These are phyloP conservation scores for Cyclina sinensis DNA, from an alignment of 1,140 invertebrate species.

Conservation along the genomic window DNA sequence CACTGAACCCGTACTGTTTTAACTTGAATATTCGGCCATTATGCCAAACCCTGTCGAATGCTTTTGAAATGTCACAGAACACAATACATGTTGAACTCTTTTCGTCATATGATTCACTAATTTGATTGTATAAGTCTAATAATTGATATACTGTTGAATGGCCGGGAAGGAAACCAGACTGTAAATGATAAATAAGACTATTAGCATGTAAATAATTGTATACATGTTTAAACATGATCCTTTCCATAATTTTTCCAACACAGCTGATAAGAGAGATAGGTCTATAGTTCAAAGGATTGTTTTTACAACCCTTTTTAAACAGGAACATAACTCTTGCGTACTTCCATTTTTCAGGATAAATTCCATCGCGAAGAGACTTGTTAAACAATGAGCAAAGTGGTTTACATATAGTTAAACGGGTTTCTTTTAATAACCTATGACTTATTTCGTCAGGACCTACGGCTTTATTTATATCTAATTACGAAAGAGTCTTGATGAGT, in stretches of 20 bases:
- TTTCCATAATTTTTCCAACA: conserved; percentile 63
- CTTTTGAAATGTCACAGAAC: conserved; percentile 16
- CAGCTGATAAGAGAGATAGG: conserved; percentile 59
- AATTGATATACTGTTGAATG: conserved; percentile 59
- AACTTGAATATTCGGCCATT: not conserved
- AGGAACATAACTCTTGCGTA: conserved; percentile 49
- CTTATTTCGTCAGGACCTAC: conserved; percentile 43
- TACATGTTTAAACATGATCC: conserved; percentile 58
- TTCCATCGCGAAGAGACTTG: conserved; percentile 18
- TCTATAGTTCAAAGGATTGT: conserved; percentile 48
- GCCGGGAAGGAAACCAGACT: conserved; percentile 50
- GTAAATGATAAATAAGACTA: conserved; percentile 44
- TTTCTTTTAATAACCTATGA: conserved; percentile 34
- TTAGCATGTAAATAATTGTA: conserved; percentile 47
- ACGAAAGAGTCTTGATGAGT: not conserved
- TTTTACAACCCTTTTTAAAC: conserved; percentile 64
- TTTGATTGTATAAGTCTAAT: conserved; percentile 49
- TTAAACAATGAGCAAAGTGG: conserved; percentile 45
- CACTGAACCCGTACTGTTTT: not conserved
- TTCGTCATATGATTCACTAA: conserved; percentile 28
- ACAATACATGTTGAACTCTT: conserved; percentile 47
- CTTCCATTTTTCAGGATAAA: conserved; percentile 48
- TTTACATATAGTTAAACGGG: not conserved
- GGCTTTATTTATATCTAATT: conserved; percentile 43
- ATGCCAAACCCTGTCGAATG: conserved; percentile 30